Conservation (phyloP, 2,797 vertebrate genomes). For the Arrhamphus sclerolepis region DNA sequence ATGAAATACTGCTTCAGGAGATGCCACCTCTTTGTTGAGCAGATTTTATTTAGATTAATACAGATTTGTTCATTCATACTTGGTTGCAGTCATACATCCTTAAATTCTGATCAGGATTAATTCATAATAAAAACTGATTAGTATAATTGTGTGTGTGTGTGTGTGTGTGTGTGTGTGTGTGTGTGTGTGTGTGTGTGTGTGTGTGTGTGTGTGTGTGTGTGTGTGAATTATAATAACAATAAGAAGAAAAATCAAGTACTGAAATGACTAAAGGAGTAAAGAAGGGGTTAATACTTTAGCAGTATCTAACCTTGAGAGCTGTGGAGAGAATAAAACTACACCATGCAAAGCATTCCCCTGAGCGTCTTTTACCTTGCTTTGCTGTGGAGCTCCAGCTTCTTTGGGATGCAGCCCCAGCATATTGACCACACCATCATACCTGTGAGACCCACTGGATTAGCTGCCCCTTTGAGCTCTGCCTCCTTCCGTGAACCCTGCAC, state of each 20-base stretch:
- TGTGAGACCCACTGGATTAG: slow-evolving; percentile 76
- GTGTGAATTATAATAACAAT: no score
- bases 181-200: no score
- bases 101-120: no score
- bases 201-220: no score
- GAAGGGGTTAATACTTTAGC: slow-evolving; percentile 55
- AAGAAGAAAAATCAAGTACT: slow-evolving; percentile 11
- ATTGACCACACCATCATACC: slow-evolving; percentile 77
- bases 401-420: slow-evolving; percentile 66
- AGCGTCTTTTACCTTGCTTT: slow-evolving; percentile 65
- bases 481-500: slow-evolving; percentile 59
- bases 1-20: slow-evolving; percentile 31
- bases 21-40: slow-evolving; percentile 18
- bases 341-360: slow-evolving; percentile 65
- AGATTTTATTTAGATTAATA: slow-evolving; percentile 41
- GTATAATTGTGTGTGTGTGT: no score
- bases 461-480: slow-evolving; percentile 66
- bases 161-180: no score
- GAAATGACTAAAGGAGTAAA: slow-evolving; percentile 29
- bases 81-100: neutral
- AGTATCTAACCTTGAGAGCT: slow-evolving; percentile 71
- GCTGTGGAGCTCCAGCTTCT: slow-evolving; percentile 58
- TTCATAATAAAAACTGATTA: no score
- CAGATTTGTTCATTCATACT: slow-evolving; percentile 12
- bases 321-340: slow-evolving; percentile 65